These are phyloP conservation scores for Myiotriccus ornatus DNA, from an alignment of 2,797 vertebrate genomes.

Conservation along the genomic window DNA sequence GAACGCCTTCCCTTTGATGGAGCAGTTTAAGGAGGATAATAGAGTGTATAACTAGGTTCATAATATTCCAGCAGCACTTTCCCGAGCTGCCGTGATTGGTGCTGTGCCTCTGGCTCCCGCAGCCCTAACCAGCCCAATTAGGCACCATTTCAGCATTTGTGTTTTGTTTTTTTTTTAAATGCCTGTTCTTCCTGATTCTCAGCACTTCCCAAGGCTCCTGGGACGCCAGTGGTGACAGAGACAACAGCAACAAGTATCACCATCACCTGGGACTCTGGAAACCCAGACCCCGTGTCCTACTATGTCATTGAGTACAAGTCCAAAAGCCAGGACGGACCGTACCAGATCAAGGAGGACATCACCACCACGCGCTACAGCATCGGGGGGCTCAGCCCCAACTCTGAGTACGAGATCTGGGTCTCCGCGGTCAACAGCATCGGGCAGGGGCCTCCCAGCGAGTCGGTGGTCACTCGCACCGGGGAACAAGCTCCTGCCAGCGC, in stretches of 20 bases:
- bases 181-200: slow-evolving; percentile 55
- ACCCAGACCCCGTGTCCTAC: slow-evolving; percentile 94
- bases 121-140: slow-evolving; percentile 44
- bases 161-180: background rate
- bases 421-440: slow-evolving; percentile 96
- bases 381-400: slow-evolving; percentile 96
- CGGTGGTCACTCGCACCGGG: slow-evolving; percentile 91
- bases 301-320: slow-evolving; percentile 97
- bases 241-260: slow-evolving; percentile 98
- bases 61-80: slow-evolving; percentile 33
- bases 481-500: slow-evolving; percentile 96
- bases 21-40: slow-evolving; percentile 60
- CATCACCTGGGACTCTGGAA: slow-evolving; percentile 98
- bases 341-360: slow-evolving; percentile 94
- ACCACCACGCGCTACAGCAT: slow-evolving; percentile 98
- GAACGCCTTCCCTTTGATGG: slow-evolving; percentile 41
- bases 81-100: background rate
- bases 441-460: slow-evolving; percentile 94
- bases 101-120: slow-evolving; percentile 1
- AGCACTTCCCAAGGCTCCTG: slow-evolving; percentile 97
- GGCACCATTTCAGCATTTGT: background rate
- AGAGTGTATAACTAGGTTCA: slow-evolving; percentile 54
- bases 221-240: slow-evolving; percentile 93
- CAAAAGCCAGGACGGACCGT: slow-evolving; percentile 93
- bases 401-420: slow-evolving; percentile 96